Evolutionary conservation across 2,797 vertebrate genomes (phyloP), one percentile per base, ranked within the genome.

Genomic region (Odontamblyopus lacepedii): DNA sequence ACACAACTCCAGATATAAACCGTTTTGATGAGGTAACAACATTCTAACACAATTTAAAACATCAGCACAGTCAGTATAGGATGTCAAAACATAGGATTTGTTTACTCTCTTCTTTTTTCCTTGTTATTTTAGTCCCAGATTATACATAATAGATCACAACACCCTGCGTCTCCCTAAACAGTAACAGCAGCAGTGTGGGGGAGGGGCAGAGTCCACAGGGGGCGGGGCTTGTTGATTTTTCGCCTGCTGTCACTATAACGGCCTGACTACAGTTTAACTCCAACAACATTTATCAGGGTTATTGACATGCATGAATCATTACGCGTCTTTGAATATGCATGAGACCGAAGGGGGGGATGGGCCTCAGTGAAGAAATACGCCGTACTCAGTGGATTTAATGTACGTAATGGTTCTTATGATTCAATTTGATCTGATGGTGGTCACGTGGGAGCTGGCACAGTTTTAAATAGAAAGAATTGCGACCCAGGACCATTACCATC

Each of bases 241-340:
- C 12, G 41, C 38, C 32, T 16, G 41, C 23, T 66, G 23, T 18
- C 18, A 15, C 23, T 48, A 18, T 30, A n/a, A 55, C 13, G 16
- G 27, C 53, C 23, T 65, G 50, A 65, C 63, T 29, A 23, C 27
- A 53, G 26, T 51, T 53, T 30, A 41, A 80, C 70, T 51, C 38
- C 5, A 5, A 67, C 55, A 30, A 75, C n/a, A 63, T 77, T 67
- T 67, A 77, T 68, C 27, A 80, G 59, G 41, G 68, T 19, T 30
- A n/a, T 16, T 56, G 55, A 48, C 64, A 48, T 41, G 72, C 8
- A 53, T 38, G 48, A 41, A 13, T 6, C 7, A n/a, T 66, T 38
- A 30, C 63, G 18, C 41, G 41, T 53, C 2, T 76, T 64, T 71
- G 6, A 38, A 68, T 12, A 69, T 44, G 51, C 23, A 75, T 60